Conservation (phyloP, 2,113 vertebrate species). For the Callorhinus ursinus region DNA sequence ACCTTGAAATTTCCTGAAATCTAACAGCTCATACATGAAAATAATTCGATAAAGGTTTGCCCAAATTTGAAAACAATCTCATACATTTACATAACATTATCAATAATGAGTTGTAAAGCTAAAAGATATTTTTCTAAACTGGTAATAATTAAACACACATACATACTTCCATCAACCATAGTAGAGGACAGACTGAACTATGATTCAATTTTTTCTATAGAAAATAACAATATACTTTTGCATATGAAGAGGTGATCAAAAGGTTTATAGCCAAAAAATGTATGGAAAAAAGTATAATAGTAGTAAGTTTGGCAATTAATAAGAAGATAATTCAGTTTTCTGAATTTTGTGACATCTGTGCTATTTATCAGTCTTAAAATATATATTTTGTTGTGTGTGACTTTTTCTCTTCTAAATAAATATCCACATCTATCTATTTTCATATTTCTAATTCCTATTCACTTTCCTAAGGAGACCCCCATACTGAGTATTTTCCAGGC, state of each 20-base stretch:
- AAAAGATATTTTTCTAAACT: slow-evolving; percentile 1
- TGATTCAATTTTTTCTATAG: background rate
- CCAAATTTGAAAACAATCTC: slow-evolving; percentile 34
- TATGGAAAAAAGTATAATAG: background rate
- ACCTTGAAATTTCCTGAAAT: background rate
- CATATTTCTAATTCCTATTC: background rate
- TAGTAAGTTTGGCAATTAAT: background rate
- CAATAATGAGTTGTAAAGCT: background rate
- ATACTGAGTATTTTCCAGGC: background rate
- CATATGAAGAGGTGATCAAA: background rate
- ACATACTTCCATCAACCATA: background rate
- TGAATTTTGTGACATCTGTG: background rate
- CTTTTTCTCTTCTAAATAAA: background rate
- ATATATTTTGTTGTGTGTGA: background rate
- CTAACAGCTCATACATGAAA: background rate
- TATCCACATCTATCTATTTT: background rate
- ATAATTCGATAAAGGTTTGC: background rate
- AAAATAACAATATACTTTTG: background rate
- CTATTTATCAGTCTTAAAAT: background rate
- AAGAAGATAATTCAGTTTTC: background rate
- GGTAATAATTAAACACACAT: background rate
- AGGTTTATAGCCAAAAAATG: background rate
- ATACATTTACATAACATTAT: background rate
- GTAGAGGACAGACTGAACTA: background rate
- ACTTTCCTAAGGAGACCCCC: background rate